Conservation (phyloP, 1,140 invertebrate species). For the Drosophila saltans region DNA sequence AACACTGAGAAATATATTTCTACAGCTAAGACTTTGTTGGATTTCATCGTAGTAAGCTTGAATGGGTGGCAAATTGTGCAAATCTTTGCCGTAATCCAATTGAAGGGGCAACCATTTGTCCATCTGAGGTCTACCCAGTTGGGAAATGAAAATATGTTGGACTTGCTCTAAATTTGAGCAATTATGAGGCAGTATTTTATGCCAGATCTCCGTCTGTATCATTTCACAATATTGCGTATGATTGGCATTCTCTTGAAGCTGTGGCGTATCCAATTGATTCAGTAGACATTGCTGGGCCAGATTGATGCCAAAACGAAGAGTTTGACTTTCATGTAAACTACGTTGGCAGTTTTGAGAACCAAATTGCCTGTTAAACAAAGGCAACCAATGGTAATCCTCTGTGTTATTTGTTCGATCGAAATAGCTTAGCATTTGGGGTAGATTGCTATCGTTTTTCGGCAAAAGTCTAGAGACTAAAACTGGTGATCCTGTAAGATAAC, state of each 20-base stretch:
- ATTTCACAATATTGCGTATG: conserved; percentile 61
- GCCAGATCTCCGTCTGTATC: conserved; percentile 57
- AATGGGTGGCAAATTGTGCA: conserved; percentile 25
- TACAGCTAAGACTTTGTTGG: conserved; percentile 59
- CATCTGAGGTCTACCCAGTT: conserved; percentile 61
- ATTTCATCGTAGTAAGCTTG: conserved; percentile 48
- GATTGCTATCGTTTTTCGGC: conserved; percentile 38
- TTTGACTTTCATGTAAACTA: not conserved
- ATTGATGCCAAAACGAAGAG: conserved; percentile 62
- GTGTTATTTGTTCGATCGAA: conserved; percentile 28
- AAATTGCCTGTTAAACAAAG: conserved; percentile 24
- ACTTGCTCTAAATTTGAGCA: conserved; percentile 37
- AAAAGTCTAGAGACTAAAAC: conserved; percentile 48
- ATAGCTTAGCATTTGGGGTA: conserved; percentile 44
- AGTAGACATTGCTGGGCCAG: conserved; percentile 57
- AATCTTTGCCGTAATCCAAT: conserved; percentile 32
- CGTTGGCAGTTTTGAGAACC: conserved; percentile 30
- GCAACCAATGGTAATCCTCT: conserved; percentile 45
- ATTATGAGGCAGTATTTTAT: conserved; percentile 49
- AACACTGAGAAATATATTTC: conserved; percentile 69
- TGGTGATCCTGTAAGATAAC: conserved; percentile 63
- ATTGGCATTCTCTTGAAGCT: conserved; percentile 43
- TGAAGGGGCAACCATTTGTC: conserved; percentile 66
- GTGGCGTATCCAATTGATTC: conserved; percentile 10
- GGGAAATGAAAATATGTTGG: conserved; percentile 50